These are phyloP conservation scores for Meteorus sp. DNA, from an alignment of 1,140 invertebrate genomes.

Conservation along the genomic window DNA sequence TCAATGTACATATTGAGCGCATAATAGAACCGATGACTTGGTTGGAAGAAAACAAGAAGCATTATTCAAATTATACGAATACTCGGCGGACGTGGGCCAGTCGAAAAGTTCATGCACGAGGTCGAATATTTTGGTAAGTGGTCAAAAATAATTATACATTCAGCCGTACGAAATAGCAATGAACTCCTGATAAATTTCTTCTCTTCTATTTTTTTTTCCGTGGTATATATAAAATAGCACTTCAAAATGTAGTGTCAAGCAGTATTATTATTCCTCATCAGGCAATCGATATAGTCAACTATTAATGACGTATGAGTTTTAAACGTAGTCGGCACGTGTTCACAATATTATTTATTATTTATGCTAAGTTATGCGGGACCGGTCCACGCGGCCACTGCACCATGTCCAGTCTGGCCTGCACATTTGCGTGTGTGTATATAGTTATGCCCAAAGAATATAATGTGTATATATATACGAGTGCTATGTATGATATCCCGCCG, in stretches of 20 bases:
- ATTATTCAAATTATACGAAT: conserved; percentile 6
- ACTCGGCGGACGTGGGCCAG: neutral
- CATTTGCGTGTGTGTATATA: conserved; percentile 10
- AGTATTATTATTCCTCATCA: too few species aligned
- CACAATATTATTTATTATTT: conserved; percentile 39
- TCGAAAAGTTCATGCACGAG: conserved; percentile 8
- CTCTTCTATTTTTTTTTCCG: too few species aligned
- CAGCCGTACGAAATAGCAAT: too few species aligned
- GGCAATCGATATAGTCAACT: conserved; percentile 12
- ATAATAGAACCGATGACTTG: neutral
- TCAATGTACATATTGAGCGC: neutral
- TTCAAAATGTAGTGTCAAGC: too few species aligned
- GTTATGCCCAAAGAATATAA: conserved; percentile 7
- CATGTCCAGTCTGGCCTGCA: conserved; percentile 21
- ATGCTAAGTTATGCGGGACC: conserved; percentile 36
- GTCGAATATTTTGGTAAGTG: neutral
- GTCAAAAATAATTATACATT: too few species aligned
- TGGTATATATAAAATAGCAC: too few species aligned
- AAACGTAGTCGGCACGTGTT: conserved; percentile 33
- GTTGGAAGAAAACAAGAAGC: neutral
- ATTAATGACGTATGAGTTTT: conserved; percentile 32
- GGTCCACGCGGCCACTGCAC: conserved; percentile 23
- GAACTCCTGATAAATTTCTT: too few species aligned
- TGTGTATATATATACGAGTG: neutral
- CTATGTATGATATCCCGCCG: neutral